A percentile compares a stretch with the other conserved stretches of the same genome.
phyloP scores from a whole-genome alignment of 2,888 invertebrate species.

The Bombylius major region DNA sequence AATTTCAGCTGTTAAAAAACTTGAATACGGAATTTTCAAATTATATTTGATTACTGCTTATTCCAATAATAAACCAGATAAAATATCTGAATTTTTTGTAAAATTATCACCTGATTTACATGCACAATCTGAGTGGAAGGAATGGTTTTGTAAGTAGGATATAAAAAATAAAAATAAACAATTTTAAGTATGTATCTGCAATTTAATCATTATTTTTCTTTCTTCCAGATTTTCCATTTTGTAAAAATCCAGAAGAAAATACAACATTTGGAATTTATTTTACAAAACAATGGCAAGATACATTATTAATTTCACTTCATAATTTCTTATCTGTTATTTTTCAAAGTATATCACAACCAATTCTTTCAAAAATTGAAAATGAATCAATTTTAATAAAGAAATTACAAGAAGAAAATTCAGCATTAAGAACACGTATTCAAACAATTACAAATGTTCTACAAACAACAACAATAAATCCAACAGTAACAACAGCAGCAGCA shows the following conservation, averaged over 20 bases:
- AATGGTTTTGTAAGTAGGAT: conserved; percentile 82
- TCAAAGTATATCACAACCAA: conserved; percentile 77
- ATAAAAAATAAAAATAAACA: background rate
- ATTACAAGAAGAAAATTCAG: conserved; percentile 72
- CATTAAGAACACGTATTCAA: conserved; percentile 47
- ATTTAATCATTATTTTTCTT: background rate
- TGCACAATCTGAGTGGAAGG: conserved; percentile 85
- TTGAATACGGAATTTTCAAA: conserved; percentile 77
- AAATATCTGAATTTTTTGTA: conserved; percentile 77
- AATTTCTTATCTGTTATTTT: conserved; percentile 85
- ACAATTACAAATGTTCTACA: conserved; percentile 23
- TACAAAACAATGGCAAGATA: conserved; percentile 91
- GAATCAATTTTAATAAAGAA: conserved; percentile 67
- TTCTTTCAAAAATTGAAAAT: conserved; percentile 73
- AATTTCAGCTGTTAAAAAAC: conserved; percentile 55
- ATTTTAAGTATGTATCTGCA: background rate
- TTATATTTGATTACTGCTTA: conserved; percentile 80
- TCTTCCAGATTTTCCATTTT: conserved; percentile 74
- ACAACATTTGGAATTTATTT: conserved; percentile 78
- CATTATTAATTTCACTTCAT: conserved; percentile 74
- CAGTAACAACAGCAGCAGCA: background rate
- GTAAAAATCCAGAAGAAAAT: conserved; percentile 84
- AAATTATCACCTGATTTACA: conserved; percentile 80
- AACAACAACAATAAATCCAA: background rate
- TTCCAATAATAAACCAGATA: conserved; percentile 69